Evolutionary conservation across 2,888 invertebrate species (phyloP).

Genomic region (Idaea aversata): DNA sequence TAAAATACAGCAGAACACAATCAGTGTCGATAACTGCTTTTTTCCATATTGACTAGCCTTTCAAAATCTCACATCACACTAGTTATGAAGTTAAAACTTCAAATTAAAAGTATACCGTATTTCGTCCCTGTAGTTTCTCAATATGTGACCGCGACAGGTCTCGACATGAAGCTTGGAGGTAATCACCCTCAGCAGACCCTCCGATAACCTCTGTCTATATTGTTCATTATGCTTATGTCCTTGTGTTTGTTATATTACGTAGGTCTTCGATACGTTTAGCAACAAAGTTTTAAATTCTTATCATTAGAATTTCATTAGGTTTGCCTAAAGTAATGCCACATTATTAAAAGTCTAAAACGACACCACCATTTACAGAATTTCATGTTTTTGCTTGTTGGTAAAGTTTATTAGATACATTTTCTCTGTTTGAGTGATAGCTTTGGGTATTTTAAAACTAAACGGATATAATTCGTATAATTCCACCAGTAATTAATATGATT

Average conservation of each 20-base stretch:
- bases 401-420: too few species aligned
- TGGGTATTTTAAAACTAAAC: too few species aligned
- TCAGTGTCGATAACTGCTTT: too few species aligned
- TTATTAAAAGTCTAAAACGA: background rate
- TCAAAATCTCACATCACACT: background rate
- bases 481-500: background rate
- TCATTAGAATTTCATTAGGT: background rate
- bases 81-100: slow-evolving; percentile 8
- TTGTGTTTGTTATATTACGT: background rate
- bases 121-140: slow-evolving; percentile 34
- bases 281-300: background rate
- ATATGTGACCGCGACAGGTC: slow-evolving; percentile 60
- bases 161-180: slow-evolving; percentile 58
- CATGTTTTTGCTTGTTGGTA: too few species aligned
- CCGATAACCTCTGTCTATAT: slow-evolving; percentile 56
- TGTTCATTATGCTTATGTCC: slow-evolving; percentile 14
- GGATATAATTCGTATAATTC: background rate
- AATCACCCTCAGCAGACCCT: slow-evolving; percentile 52
- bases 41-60: background rate
- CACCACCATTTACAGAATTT: background rate
- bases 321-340: background rate
- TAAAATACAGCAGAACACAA: too few species aligned
- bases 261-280: background rate
- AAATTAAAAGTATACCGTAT: slow-evolving; percentile 9
- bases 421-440: too few species aligned